Evolutionary conservation across 2,888 invertebrate genomes (phyloP).

Genomic region (Hemithea aestivaria): DNA sequence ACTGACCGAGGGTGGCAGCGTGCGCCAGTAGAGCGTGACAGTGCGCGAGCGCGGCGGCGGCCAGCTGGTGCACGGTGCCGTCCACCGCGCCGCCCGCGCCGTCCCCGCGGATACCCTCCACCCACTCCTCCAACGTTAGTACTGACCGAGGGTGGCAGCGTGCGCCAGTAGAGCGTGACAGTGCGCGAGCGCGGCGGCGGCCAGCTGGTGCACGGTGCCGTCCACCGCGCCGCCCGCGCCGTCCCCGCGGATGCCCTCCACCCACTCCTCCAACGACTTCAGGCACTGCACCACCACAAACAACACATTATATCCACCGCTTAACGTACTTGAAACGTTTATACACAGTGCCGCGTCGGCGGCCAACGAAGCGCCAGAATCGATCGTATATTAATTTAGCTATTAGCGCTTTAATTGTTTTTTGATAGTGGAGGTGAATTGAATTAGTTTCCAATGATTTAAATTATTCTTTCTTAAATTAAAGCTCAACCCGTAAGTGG

Average conservation of each 20-base stretch:
- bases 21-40: constrained; percentile 69
- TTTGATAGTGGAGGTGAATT: no score
- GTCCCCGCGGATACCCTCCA: no score
- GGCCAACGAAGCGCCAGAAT: no score
- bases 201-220: constrained; percentile 98
- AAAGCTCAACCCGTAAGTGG: no score
- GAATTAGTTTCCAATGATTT: no score
- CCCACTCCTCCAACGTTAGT: no score
- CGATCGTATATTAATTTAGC: no score
- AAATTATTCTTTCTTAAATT: no score
- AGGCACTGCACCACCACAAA: constrained; percentile 81
- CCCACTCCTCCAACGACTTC: constrained; percentile 94
- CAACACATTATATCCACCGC: not conserved
- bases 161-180: constrained; percentile 91
- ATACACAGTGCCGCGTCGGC: no score
- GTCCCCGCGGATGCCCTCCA: constrained; percentile 91
- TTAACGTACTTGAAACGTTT: no score
- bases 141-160: constrained; percentile 83
- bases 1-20: no score
- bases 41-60: constrained; percentile 40
- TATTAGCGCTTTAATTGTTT: no score
- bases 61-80: constrained; percentile 54
- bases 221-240: constrained; percentile 92
- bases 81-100: constrained; percentile 57
- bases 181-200: constrained; percentile 95